phyloP scores from a whole-genome alignment of 2,113 vertebrate genomes.

The Ptilonorhynchus violaceus region DNA sequence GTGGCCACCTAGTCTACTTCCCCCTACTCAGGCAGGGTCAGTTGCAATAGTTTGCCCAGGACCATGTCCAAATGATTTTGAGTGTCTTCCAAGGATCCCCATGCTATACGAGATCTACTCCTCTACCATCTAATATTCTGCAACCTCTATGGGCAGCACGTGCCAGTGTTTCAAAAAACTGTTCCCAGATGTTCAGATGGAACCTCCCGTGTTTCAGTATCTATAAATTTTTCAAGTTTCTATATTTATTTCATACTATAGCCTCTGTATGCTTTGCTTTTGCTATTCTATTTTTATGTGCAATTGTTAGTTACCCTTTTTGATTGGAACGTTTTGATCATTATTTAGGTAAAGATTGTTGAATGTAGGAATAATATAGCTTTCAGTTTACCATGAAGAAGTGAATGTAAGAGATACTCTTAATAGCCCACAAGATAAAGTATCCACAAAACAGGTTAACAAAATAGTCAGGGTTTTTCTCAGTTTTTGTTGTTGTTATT shows the following conservation, averaged over 20 bases:
- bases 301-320: neutral
- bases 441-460: neutral
- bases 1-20: neutral
- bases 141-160: neutral
- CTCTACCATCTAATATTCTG: neutral
- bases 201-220: neutral
- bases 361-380: neutral
- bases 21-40: neutral
- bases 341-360: neutral
- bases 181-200: neutral
- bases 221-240: neutral
- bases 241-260: neutral
- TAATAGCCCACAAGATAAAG: neutral
- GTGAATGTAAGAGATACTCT: neutral
- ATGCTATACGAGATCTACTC: neutral
- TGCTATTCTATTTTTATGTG: neutral
- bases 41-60: neutral
- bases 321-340: neutral
- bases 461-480: neutral
- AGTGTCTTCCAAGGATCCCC: neutral
- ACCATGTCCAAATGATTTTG: neutral
- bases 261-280: neutral
- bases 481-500: neutral
- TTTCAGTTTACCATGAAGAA: neutral
- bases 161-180: neutral